Evolutionary conservation across 2,113 vertebrate species (phyloP).

Genomic region (Antennarius striatus): DNA sequence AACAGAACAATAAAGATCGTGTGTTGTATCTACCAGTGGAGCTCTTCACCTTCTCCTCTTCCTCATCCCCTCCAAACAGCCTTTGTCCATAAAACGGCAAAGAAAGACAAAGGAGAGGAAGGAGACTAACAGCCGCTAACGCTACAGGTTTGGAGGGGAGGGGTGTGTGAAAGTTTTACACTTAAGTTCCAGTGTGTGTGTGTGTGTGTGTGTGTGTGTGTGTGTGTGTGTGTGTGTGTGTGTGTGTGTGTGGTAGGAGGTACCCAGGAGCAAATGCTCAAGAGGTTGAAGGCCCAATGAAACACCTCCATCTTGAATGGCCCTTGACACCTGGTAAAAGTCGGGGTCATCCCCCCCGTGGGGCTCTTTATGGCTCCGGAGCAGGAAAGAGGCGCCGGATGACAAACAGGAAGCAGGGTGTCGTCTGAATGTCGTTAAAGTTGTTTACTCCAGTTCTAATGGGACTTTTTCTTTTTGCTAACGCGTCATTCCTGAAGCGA

Average conservation of each 20-base stretch:
- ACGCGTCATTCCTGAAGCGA: too few relatives aligned
- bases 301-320: slow-evolving; percentile 57
- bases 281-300: slow-evolving; percentile 51
- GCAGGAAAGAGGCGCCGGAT: slow-evolving; percentile 24
- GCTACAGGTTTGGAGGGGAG: slow-evolving; percentile 12
- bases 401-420: slow-evolving; percentile 42
- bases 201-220: slow-evolving; percentile 24
- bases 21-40: slow-evolving; percentile 48
- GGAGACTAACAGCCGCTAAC: slow-evolving; percentile 49
- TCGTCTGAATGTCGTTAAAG: not conserved
- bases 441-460: not conserved
- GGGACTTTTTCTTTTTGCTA: too few relatives aligned
- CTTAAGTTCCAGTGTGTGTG: slow-evolving; percentile 47
- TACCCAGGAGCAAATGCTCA: slow-evolving; percentile 61
- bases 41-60: slow-evolving; percentile 13
- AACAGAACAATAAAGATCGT: slow-evolving; percentile 36
- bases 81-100: slow-evolving; percentile 58
- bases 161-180: slow-evolving; percentile 40
- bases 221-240: slow-evolving; percentile 21
- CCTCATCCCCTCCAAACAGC: slow-evolving; percentile 24
- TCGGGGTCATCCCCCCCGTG: slow-evolving; percentile 24
- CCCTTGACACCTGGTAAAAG: slow-evolving; percentile 69
- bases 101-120: slow-evolving; percentile 62
- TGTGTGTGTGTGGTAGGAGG: slow-evolving; percentile 25
- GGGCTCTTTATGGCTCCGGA: slow-evolving; percentile 48